Evolutionary conservation across 1,140 invertebrate species (phyloP), one percentile per base, ranked within the genome.

Genomic region (Paraescarpia echinospica): DNA sequence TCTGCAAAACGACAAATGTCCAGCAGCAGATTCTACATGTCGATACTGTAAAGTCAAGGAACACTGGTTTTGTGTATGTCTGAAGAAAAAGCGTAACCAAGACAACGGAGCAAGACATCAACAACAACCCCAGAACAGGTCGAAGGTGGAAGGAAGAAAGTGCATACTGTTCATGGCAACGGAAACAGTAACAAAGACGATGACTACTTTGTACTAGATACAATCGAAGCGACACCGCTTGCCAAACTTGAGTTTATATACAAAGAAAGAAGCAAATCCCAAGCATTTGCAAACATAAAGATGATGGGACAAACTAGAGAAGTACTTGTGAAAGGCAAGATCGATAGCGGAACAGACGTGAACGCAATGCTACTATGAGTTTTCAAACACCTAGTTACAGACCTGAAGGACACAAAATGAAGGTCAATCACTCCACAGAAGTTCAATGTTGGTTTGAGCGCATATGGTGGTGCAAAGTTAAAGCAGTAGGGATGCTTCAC

Each of bases 341-440:
- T 91, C 9, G 91, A 91, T n/a, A 35, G 14, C 18, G 34, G 5
- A 59, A 34, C 91, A 34, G 91, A 35, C 8, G 91, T 34, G 18
- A 92, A 92, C 35, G 41, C n/a, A 22, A 48, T 92, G 91, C 91
- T 34, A 41, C 33, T 92, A 35, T 14, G 91, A 2, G 34, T 92
- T 31, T 92, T 22, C 91, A 92, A 92, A 48, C 91, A 92, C 2
- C 34, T 92, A n/a, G 88, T 35, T 34, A 6, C 34, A 41, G 51
- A 92, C 8, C 18, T n/a, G n/a, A 18, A 90, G 14, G 34, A 34
- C 90, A 90, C 4, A 22, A 6, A 77, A 14, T 1, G 59, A 77
- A 12, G 59, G 22, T 27, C 59, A 77, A 22, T 90, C 14, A 2
- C 18, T 90, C 18, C 27, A 34, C 90, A 34, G 35, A 41, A 90